Evolutionary conservation across 2,888 invertebrate species (phyloP).

Genomic region (Leucophenga maculata): DNA sequence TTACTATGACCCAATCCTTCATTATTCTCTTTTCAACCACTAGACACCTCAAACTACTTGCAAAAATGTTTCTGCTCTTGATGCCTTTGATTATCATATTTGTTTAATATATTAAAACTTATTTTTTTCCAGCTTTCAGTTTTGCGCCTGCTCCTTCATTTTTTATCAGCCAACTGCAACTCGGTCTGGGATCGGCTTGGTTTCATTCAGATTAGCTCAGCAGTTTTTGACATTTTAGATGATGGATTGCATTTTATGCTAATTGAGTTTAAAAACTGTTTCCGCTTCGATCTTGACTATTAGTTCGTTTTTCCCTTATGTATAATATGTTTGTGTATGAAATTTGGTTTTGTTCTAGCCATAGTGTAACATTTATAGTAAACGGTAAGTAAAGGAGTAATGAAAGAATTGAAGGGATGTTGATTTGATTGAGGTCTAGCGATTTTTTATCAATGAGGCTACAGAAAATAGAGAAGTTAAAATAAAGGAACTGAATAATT

Average conservation of each 20-base stretch:
- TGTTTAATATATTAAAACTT: conserved; percentile 59
- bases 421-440: no score
- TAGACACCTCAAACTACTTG: neutral
- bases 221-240: conserved; percentile 71
- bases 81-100: conserved; percentile 54
- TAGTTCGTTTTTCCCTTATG: neutral
- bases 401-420: no score
- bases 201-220: conserved; percentile 63
- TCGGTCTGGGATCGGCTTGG: conserved; percentile 21
- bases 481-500: no score
- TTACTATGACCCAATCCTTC: no score
- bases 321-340: neutral
- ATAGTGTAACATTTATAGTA: no score
- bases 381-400: no score
- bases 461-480: no score
- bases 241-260: conserved; percentile 69
- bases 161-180: conserved; percentile 42
- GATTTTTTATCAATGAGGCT: no score
- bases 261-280: conserved; percentile 61
- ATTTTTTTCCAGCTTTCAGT: conserved; percentile 16
- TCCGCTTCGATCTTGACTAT: neutral
- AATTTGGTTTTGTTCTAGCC: no score
- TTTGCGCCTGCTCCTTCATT: conserved; percentile 24
- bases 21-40: no score
- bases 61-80: conserved; percentile 20